Evolutionary conservation across 2,113 vertebrate species (phyloP).

Genomic region (Orycteropus afer): DNA sequence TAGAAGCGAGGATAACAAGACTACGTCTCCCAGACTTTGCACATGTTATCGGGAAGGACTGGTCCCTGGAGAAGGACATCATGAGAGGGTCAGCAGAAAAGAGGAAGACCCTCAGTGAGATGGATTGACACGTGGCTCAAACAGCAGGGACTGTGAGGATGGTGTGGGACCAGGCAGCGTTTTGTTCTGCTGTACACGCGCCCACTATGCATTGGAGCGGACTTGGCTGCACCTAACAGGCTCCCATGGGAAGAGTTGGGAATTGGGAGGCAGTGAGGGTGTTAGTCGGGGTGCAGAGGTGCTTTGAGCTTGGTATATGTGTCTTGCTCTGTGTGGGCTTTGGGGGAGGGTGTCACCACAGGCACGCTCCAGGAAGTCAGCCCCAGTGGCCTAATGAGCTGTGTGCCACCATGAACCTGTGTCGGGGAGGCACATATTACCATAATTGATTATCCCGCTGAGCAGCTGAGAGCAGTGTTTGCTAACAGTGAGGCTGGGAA

Average conservation of each 20-base stretch:
- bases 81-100: neutral
- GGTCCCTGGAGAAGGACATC: too few relatives aligned
- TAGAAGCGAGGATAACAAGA: too few relatives aligned
- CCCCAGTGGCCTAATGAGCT: conserved; percentile 78
- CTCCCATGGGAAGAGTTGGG: neutral
- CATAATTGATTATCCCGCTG: conserved; percentile 85
- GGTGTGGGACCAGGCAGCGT: neutral
- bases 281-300: neutral
- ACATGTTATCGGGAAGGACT: too few relatives aligned
- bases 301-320: fast-evolving
- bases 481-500: conserved; percentile 70
- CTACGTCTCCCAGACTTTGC: too few relatives aligned
- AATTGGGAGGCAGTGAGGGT: neutral
- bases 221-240: neutral
- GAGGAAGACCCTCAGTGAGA: neutral
- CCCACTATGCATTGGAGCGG: neutral
- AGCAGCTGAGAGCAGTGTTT: conserved; percentile 66
- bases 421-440: conserved; percentile 84
- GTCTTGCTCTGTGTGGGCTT: neutral
- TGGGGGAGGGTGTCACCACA: conserved; percentile 63
- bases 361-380: conserved; percentile 75
- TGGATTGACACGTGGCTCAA: neutral
- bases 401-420: conserved; percentile 80
- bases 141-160: neutral
- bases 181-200: neutral